Evolutionary conservation across 2,888 invertebrate species (phyloP).

Genomic region (Caenorhabditis parvicauda): DNA sequence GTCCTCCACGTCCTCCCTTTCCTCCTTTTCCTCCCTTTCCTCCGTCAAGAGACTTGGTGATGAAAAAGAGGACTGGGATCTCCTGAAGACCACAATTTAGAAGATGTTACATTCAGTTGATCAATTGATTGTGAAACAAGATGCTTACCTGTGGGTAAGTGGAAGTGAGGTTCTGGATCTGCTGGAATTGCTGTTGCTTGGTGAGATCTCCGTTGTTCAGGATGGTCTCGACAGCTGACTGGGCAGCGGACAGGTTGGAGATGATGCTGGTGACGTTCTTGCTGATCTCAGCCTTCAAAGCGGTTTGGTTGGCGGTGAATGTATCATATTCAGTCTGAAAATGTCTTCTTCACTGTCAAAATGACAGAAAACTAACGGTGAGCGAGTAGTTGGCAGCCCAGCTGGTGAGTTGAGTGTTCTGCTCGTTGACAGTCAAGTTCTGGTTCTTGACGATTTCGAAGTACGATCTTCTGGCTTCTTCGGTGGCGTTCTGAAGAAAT

Average conservation of each 20-base stretch:
- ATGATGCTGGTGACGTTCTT: constrained; percentile 25
- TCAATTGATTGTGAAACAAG: background rate
- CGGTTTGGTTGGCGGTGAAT: constrained; percentile 28
- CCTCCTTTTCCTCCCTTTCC: constrained; percentile 8
- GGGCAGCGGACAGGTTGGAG: constrained; percentile 17
- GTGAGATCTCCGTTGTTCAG: constrained; percentile 25
- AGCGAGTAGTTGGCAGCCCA: constrained; percentile 36
- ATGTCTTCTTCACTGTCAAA: background rate
- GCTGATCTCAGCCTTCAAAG: constrained; percentile 14
- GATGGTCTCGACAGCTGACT: constrained; percentile 15
- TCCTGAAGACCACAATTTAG: constrained; percentile 4
- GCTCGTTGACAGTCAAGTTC: constrained; percentile 26
- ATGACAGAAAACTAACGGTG: constrained; percentile 11
- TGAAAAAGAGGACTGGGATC: constrained; percentile 21
- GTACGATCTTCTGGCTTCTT: constrained; percentile 21
- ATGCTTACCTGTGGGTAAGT: constrained; percentile 14
- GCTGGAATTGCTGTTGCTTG: constrained; percentile 5
- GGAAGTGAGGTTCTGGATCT: constrained; percentile 16
- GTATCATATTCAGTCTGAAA: constrained; percentile 24
- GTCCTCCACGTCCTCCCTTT: constrained; percentile 11
- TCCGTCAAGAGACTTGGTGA: constrained; percentile 14
- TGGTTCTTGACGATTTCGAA: constrained; percentile 27
- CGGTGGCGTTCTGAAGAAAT: constrained; percentile 31
- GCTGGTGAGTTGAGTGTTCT: constrained; percentile 17
- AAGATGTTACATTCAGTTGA: background rate